phyloP scores from a whole-genome alignment of 2,888 invertebrate genomes.

The Coleophora flavipennella region DNA sequence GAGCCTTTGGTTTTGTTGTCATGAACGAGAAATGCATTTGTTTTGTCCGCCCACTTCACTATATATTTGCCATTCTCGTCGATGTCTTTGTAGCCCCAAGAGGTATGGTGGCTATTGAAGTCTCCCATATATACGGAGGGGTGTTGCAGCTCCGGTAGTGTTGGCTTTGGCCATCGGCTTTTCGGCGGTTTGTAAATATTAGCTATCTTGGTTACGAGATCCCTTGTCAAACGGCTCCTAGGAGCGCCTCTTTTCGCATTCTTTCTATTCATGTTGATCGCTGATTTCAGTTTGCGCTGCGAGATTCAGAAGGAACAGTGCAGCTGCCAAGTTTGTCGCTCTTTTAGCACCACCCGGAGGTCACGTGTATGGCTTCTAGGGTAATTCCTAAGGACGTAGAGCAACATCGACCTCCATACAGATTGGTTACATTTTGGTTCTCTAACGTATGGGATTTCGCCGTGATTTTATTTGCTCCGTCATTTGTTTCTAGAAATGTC shows the following conservation, averaged over 20 bases:
- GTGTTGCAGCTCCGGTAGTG: not conserved
- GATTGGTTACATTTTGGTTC: too few relatives aligned
- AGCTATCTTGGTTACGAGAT: not conserved
- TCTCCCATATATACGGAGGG: constrained; percentile 1
- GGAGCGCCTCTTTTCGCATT: not conserved
- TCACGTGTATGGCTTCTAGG: constrained; percentile 4
- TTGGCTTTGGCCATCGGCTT: not conserved
- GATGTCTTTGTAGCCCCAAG: not conserved
- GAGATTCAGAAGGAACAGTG: not conserved
- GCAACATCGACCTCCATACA: constrained; percentile 3
- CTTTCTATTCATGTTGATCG: not conserved
- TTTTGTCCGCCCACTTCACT: not conserved
- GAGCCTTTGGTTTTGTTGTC: not conserved
- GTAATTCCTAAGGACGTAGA: constrained; percentile 3
- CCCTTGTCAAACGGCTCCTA: not conserved
- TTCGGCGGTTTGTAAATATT: not conserved
- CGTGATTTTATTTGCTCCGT: too few relatives aligned
- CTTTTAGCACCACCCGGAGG: constrained; percentile 4
- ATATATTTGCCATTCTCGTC: not conserved
- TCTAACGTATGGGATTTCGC: too few relatives aligned
- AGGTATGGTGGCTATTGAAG: constrained; percentile 4
- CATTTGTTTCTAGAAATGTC: too few relatives aligned
- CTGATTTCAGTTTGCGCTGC: not conserved
- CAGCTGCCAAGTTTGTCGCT: constrained; percentile 3
- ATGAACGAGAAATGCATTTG: not conserved